Evolutionary conservation across 2,888 invertebrate genomes (phyloP), one percentile per base, ranked within the genome.

Genomic region (Lissonota sp.): DNA sequence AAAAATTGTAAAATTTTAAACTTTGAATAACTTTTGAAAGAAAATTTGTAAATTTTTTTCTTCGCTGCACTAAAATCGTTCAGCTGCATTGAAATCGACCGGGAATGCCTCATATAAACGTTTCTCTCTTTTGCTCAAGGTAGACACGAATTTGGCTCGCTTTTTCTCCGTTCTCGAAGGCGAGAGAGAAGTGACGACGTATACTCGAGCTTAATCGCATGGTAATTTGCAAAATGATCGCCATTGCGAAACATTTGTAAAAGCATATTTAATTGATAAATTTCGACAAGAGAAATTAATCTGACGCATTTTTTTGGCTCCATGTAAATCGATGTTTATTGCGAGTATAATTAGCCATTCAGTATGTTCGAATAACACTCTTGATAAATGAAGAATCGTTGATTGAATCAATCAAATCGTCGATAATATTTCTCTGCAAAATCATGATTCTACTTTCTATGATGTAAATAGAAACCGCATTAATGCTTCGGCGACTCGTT

Each of bases 161-260:
- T 26, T 26, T 26, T 26, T 63, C 64, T 44, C 6, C n/a, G 57
- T 16, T 58, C 26, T 63, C 42, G 10, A 63, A 44, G 10, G 60
- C 6, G 16, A 60, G 4, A 51, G 58, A 10, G 8, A 57, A n/a
- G 40, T 42, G 57, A 60, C 14, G 46, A 67, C 51, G 64, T 12
- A 39, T 37, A 62, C 53, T 57, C 37, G 49, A 42, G 51, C 16
- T n/a, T 14, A 60, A 81, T 73, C 53, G 64, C 14, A 12, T 26
- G 26, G 51, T 64, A 77, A 81, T 77, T 78, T 77, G 53, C 46
- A 60, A 60, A 74, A 70, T 70, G 51, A 64, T 73, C 69, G 39
- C 49, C 40, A 14, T 55, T 46, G 44, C 8, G 14, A 55, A 60
- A 72, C 46, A 14, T 66, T 78, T 44, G 44, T 53, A 40, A 58